Evolutionary conservation across 2,113 vertebrate species (phyloP).

Genomic region (Rhynchopsitta pachyrhyncha): DNA sequence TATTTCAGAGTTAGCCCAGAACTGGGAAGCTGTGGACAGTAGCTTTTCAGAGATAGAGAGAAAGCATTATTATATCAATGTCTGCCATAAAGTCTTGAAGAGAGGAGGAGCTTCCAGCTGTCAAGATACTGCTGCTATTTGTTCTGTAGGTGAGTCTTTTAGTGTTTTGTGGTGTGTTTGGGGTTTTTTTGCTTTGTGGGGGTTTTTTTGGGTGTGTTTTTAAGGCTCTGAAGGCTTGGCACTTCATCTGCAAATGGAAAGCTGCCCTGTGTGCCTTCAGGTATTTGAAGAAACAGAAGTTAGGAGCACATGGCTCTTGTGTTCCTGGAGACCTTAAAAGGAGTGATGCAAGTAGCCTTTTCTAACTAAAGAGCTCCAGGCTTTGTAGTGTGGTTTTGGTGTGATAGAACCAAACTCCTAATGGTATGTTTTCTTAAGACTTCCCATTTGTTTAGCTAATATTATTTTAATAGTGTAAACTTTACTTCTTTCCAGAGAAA

Average conservation of each 20-base stretch:
- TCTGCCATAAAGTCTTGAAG: conserved; percentile 86
- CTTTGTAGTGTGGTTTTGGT: neutral
- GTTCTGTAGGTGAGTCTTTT: conserved; percentile 85
- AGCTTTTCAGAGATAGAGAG: conserved; percentile 60
- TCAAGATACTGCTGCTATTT: conserved; percentile 81
- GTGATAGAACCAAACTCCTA: neutral
- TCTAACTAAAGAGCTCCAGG: neutral
- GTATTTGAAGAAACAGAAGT: neutral
- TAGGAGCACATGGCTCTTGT: neutral
- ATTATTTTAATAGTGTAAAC: neutral
- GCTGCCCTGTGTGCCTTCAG: neutral
- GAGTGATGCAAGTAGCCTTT: neutral
- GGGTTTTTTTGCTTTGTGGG: neutral
- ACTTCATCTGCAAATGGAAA: neutral
- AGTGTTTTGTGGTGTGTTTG: neutral
- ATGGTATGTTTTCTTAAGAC: neutral
- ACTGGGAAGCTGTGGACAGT: conserved; percentile 90
- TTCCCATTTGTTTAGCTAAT: neutral
- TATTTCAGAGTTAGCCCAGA: conserved; percentile 79
- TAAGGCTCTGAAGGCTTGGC: neutral
- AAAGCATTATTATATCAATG: conserved; percentile 85
- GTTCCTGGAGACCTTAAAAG: neutral
- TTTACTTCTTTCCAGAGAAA: neutral
- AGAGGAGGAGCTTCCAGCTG: conserved; percentile 76
- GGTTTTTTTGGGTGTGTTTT: neutral